Percentiles rank a stretch among this genome's conserved stretches.
Evolutionary conservation across 1,140 invertebrate species (phyloP).

Genomic region (Drosophila albomicans): DNA sequence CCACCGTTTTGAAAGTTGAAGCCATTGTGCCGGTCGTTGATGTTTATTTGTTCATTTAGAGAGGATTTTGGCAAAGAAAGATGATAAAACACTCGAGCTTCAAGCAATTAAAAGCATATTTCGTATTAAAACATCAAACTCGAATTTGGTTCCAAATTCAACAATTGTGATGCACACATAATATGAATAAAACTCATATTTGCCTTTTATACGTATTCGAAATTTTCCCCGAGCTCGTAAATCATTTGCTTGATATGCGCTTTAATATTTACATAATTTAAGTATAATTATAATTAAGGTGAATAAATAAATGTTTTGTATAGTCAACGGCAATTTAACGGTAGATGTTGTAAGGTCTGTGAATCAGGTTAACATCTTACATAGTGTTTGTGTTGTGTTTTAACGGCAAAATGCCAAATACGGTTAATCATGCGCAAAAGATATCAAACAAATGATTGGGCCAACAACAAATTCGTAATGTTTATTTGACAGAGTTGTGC

Average conservation of each 20-base stretch:
- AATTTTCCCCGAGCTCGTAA: conserved; percentile 18
- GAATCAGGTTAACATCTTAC: conserved; percentile 37
- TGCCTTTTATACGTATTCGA: neutral
- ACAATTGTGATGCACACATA: conserved; percentile 39
- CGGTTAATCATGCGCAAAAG: conserved; percentile 34
- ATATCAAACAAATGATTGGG: conserved; percentile 37
- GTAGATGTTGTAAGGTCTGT: conserved; percentile 43
- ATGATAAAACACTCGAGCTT: conserved; percentile 11
- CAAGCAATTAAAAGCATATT: conserved; percentile 65
- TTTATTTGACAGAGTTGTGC: conserved; percentile 3
- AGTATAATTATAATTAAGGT: conserved; percentile 39
- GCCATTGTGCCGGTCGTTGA: conserved; percentile 49
- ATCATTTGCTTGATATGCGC: conserved; percentile 40
- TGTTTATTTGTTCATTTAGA: conserved; percentile 43
- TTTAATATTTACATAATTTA: conserved; percentile 53
- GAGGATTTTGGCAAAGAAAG: conserved; percentile 41
- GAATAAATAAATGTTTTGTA: conserved; percentile 29
- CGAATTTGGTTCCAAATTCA: conserved; percentile 5
- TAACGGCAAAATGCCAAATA: conserved; percentile 35
- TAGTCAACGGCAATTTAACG: conserved; percentile 29
- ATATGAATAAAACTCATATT: conserved; percentile 17
- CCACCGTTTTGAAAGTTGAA: conserved; percentile 63
- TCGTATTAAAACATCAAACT: conserved; percentile 64
- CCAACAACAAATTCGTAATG: conserved; percentile 12
- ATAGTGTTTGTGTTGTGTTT: conserved; percentile 2